Evolutionary conservation across 2,797 vertebrate genomes (phyloP).

Genomic region (Lepilemur ruficaudatus): DNA sequence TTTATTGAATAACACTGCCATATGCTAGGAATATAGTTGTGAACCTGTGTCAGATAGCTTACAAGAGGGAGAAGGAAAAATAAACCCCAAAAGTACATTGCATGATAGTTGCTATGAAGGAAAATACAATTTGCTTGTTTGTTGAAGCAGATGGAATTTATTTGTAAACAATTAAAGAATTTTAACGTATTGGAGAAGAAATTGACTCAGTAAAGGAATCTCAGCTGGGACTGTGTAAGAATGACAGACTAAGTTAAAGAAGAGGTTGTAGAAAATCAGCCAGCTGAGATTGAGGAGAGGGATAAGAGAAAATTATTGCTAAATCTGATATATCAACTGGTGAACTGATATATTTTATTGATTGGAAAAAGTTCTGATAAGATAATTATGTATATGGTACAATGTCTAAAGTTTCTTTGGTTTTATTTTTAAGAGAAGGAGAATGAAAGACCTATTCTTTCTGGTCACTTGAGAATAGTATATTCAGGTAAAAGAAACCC

Average conservation of each 20-base stretch:
- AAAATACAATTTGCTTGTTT: not conserved
- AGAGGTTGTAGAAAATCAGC: no score
- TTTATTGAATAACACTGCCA: not conserved
- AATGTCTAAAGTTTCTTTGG: not conserved
- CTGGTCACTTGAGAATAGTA: not conserved
- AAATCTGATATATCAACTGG: no score
- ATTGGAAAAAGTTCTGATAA: not conserved
- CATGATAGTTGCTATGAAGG: not conserved
- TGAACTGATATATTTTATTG: not conserved
- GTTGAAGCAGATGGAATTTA: not conserved
- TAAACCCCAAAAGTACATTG: not conserved
- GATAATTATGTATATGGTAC: not conserved
- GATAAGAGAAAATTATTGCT: not conserved
- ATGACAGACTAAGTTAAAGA: no score
- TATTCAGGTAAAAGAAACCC: not conserved
- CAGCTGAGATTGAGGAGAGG: not conserved
- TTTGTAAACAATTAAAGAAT: not conserved
- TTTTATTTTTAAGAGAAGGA: constrained; percentile 15
- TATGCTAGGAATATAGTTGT: not conserved
- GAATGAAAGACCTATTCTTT: not conserved
- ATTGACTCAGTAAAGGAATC: not conserved
- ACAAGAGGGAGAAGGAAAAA: not conserved
- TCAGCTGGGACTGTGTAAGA: not conserved
- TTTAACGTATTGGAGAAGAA: not conserved
- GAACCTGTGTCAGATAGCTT: not conserved